phyloP scores from a whole-genome alignment of 2,797 vertebrate species.

The Myoxocephalus aenaeus region DNA sequence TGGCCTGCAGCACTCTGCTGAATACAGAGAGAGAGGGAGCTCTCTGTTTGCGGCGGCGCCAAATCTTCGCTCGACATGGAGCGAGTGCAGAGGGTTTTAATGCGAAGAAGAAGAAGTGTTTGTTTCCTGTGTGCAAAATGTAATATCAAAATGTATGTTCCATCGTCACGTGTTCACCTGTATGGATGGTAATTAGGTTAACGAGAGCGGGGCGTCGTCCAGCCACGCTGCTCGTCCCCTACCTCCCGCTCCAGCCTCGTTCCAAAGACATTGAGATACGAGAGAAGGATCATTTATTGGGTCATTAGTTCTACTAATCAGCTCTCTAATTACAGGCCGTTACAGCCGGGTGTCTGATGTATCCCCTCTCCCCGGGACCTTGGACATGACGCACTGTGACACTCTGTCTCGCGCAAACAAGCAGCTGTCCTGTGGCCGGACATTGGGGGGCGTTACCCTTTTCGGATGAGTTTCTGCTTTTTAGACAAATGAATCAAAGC shows the following conservation, averaged over 20 bases:
- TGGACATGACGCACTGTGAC: slow-evolving; percentile 68
- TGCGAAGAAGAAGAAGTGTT: background rate
- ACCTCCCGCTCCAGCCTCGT: slow-evolving; percentile 33
- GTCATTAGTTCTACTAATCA: slow-evolving; percentile 82
- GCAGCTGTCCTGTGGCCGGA: slow-evolving; percentile 50
- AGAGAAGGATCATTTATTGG: slow-evolving; percentile 73
- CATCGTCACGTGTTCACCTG: slow-evolving; percentile 51
- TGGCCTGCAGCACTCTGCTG: slow-evolving; percentile 66
- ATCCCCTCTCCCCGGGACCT: slow-evolving; percentile 62
- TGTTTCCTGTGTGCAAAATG: slow-evolving; percentile 12
- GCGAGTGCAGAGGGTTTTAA: background rate
- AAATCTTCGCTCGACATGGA: background rate
- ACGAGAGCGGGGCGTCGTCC: slow-evolving; percentile 38
- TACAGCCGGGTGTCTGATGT: slow-evolving; percentile 67
- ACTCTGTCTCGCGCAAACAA: slow-evolving; percentile 70
- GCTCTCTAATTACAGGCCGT: slow-evolving; percentile 79
- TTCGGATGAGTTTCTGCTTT: slow-evolving; percentile 29
- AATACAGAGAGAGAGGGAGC: slow-evolving; percentile 50
- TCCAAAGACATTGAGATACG: slow-evolving; percentile 59
- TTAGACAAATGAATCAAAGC: slow-evolving; percentile 32
- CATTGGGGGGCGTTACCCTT: slow-evolving; percentile 47
- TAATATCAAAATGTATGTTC: slow-evolving; percentile 12
- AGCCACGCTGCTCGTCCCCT: slow-evolving; percentile 38
- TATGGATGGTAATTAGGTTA: slow-evolving; percentile 55
- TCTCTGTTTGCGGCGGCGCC: background rate